phyloP scores from a whole-genome alignment of 2,888 invertebrate genomes.

The Rhamnusium bicolor region DNA sequence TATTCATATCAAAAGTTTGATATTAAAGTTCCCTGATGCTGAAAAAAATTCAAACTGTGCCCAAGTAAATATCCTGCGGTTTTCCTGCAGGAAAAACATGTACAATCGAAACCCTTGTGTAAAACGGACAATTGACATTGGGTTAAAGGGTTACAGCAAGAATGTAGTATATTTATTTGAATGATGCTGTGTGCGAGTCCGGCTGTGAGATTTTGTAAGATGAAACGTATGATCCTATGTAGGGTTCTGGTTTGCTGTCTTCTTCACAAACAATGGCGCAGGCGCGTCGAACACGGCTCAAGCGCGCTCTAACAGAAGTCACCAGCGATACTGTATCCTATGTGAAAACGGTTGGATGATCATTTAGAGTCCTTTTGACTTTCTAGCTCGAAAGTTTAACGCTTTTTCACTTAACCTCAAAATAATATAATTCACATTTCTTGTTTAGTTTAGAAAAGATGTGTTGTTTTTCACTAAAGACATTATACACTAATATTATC shows the following conservation, averaged over 20 bases:
- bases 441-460: slow-evolving; percentile 41
- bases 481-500: slow-evolving; percentile 37
- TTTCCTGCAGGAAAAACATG: not conserved
- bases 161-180: slow-evolving; percentile 32
- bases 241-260: slow-evolving; percentile 87
- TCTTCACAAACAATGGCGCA: slow-evolving; percentile 93
- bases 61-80: not conserved
- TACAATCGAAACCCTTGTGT: slow-evolving; percentile 1
- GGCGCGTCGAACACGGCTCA: slow-evolving; percentile 87
- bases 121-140: slow-evolving; percentile 25
- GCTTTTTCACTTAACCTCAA: slow-evolving; percentile 63
- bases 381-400: slow-evolving; percentile 59
- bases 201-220: slow-evolving; percentile 30
- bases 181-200: slow-evolving; percentile 14
- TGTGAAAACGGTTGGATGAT: slow-evolving; percentile 85
- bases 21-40: not conserved
- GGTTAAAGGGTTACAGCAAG: slow-evolving; percentile 30
- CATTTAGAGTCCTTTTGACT: slow-evolving; percentile 62
- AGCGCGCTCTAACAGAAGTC: slow-evolving; percentile 92
- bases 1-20: no score
- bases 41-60: no score
- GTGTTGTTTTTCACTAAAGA: slow-evolving; percentile 44
- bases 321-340: slow-evolving; percentile 90
- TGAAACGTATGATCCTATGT: slow-evolving; percentile 58
- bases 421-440: slow-evolving; percentile 36